These are phyloP conservation scores for Akabosia matsudoensis DNA, from an alignment of 1,140 invertebrate genomes.

Conservation along the genomic window DNA sequence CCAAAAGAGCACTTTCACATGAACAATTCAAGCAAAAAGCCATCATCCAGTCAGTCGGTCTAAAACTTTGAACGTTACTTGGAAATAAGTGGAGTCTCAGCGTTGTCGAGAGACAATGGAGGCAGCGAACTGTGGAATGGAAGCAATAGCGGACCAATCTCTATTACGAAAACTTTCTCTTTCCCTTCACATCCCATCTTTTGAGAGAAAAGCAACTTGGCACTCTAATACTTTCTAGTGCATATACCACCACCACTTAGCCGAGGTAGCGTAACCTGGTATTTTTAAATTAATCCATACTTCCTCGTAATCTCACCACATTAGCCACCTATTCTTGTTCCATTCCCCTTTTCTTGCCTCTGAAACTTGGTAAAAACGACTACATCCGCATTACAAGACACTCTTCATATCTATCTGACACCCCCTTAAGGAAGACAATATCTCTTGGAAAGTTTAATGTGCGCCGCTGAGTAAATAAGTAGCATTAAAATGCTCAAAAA, in stretches of 20 bases:
- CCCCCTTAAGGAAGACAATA: too few species aligned
- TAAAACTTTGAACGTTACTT: neutral
- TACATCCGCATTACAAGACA: too few species aligned
- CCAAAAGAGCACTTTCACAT: conserved; percentile 4
- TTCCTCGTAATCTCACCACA: neutral
- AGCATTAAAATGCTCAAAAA: conserved; percentile 11
- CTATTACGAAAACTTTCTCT: conserved; percentile 2
- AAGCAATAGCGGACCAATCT: neutral
- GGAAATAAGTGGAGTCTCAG: too few species aligned
- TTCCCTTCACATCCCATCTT: neutral
- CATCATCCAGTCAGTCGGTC: neutral
- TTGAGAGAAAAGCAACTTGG: neutral
- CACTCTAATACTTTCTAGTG: neutral
- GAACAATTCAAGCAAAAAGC: neutral
- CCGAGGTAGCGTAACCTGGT: neutral
- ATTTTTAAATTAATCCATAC: conserved; percentile 5
- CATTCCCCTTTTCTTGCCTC: too few species aligned
- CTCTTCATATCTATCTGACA: too few species aligned
- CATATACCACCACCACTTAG: too few species aligned
- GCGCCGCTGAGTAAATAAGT: neutral
- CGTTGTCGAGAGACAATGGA: conserved; percentile 14
- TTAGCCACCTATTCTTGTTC: too few species aligned
- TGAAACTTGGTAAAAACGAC: neutral
- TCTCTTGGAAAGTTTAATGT: neutral
- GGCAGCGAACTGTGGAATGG: neutral